A percentile compares a stretch with the other conserved stretches of the same genome.
phyloP scores from a whole-genome alignment of 2,888 invertebrate genomes.

The Phymatocera aterrima region DNA sequence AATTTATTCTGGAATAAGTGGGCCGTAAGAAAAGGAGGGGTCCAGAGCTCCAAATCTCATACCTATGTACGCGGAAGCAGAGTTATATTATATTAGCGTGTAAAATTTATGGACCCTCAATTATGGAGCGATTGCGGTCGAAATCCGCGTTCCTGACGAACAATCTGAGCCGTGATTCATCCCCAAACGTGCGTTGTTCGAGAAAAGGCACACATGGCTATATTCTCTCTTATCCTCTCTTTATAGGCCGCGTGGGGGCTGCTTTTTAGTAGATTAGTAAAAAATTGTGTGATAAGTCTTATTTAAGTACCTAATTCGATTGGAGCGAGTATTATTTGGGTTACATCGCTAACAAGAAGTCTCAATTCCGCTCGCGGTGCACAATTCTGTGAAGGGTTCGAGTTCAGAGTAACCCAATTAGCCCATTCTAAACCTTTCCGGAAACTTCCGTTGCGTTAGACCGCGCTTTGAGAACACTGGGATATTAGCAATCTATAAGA shows the following conservation, averaged over 20 bases:
- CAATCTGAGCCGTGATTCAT: constrained; percentile 63
- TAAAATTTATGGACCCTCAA: constrained; percentile 71
- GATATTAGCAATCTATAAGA: constrained; percentile 76
- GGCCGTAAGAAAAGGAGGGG: neutral
- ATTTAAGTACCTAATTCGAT: neutral
- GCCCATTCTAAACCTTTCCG: constrained; percentile 61
- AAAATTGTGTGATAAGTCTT: neutral
- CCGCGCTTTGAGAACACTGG: constrained; percentile 78
- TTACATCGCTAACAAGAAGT: constrained; percentile 55
- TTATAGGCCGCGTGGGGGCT: constrained; percentile 74
- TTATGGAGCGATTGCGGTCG: constrained; percentile 75
- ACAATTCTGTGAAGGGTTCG: constrained; percentile 55
- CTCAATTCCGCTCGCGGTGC: constrained; percentile 56
- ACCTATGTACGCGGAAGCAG: neutral
- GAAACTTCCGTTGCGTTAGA: constrained; percentile 64
- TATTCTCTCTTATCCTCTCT: constrained; percentile 73
- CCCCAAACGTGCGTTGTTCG: constrained; percentile 68
- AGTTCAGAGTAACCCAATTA: constrained; percentile 59
- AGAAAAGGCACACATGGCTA: constrained; percentile 76
- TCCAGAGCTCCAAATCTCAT: neutral
- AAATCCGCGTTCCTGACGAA: constrained; percentile 78
- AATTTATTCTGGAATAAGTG: neutral
- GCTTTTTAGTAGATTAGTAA: constrained; percentile 44
- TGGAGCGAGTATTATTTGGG: neutral
- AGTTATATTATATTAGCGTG: neutral